Conservation (phyloP, 2,113 vertebrate genomes). For the Alexandromys fortis region DNA sequence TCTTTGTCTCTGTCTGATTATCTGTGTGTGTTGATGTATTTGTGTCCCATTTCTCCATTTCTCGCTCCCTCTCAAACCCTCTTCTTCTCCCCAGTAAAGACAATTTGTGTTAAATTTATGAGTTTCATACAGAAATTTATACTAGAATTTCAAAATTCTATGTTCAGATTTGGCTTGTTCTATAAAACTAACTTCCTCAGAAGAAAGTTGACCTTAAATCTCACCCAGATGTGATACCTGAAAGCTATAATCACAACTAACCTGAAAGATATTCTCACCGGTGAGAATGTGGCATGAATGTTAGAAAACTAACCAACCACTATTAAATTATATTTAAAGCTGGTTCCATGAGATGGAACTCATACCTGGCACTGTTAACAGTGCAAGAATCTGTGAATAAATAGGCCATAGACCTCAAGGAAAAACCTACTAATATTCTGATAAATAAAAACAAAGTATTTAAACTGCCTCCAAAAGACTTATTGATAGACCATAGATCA, state of each 20-base stretch:
- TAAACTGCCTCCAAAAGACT: neutral
- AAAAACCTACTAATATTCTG: neutral
- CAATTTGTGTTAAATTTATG: neutral
- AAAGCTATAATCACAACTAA: neutral
- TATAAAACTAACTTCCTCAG: neutral
- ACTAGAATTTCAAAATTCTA: neutral
- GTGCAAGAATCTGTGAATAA: neutral
- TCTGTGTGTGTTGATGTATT: no score
- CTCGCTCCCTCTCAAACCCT: neutral
- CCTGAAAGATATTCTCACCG: neutral
- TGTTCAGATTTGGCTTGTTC: constrained; percentile 3
- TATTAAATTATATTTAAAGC: neutral
- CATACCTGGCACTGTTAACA: neutral
- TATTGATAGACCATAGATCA: neutral
- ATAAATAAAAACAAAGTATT: neutral
- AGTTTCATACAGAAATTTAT: neutral
- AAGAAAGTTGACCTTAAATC: neutral
- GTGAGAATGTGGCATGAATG: neutral
- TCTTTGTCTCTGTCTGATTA: neutral
- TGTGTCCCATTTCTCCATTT: neutral
- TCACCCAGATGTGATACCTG: neutral
- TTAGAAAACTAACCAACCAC: neutral
- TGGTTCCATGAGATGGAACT: neutral
- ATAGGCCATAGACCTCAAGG: neutral
- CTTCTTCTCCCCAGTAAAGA: neutral